These are phyloP conservation scores for Myoxocephalus aenaeus DNA, from an alignment of 2,797 vertebrate genomes.

Conservation along the genomic window DNA sequence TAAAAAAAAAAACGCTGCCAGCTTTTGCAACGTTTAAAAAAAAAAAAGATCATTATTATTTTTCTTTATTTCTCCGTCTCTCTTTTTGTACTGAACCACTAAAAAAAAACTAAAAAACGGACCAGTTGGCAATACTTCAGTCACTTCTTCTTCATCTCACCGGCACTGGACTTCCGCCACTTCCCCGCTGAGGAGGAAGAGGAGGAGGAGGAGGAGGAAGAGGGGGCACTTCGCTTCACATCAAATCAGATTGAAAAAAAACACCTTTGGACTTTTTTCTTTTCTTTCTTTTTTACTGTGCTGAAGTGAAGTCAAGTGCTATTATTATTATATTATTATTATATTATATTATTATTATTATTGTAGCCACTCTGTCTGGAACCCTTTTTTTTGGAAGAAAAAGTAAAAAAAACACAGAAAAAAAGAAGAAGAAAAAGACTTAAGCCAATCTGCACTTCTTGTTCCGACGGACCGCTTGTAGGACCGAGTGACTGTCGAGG, in stretches of 20 bases:
- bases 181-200: conserved; percentile 58
- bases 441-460: conserved; percentile 72
- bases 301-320: conserved; percentile 80
- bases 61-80: conserved; percentile 6
- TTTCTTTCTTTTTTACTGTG: conserved; percentile 67
- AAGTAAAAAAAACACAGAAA: conserved; percentile 41
- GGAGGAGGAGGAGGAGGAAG: conserved; percentile 47
- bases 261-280: conserved; percentile 65
- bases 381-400: conserved; percentile 66
- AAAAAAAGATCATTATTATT: conserved; percentile 7
- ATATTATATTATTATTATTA: conserved; percentile 63
- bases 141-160: conserved; percentile 72
- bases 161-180: conserved; percentile 71
- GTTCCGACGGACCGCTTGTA: conserved; percentile 73
- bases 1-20: conserved; percentile 51
- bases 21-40: conserved; percentile 27
- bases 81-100: conserved; percentile 73
- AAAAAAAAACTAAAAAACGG: conserved; percentile 45
- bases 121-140: conserved; percentile 78
- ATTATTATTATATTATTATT: conserved; percentile 65
- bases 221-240: conserved; percentile 67
- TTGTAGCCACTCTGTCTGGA: conserved; percentile 73
- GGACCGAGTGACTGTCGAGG: conserved; percentile 72
- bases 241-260: conserved; percentile 71
- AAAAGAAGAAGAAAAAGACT: conserved; percentile 38